Conservation (phyloP, 2,888 invertebrate species). For the Lasioglossum morio region DNA sequence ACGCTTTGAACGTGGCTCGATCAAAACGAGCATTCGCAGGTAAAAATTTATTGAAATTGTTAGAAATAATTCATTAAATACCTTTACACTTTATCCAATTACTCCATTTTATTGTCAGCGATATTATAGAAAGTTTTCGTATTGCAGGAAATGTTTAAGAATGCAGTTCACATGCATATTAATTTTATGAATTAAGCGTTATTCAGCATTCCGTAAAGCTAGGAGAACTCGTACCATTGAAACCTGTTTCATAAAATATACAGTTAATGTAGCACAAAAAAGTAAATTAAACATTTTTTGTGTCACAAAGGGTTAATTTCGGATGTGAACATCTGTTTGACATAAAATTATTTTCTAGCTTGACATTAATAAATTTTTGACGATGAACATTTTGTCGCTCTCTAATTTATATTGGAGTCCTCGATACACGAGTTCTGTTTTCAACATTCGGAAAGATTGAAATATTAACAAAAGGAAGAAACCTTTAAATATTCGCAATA, state of each 20-base stretch:
- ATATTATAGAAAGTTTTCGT: background rate
- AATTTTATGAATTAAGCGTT: background rate
- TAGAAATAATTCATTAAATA: background rate
- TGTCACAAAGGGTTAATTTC: background rate
- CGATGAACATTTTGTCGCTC: background rate
- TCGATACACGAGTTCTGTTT: background rate
- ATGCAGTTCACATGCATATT: background rate
- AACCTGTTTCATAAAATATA: background rate
- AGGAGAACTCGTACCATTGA: background rate
- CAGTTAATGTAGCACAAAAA: background rate
- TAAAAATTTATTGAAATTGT: background rate
- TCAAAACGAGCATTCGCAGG: background rate
- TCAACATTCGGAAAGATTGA: background rate
- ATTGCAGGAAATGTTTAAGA: background rate
- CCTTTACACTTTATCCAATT: background rate
- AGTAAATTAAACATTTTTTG: background rate
- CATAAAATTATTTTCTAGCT: background rate
- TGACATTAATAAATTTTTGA: background rate
- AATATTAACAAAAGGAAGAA: too few relatives aligned
- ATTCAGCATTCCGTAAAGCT: slow-evolving; percentile 8
- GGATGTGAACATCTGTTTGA: background rate
- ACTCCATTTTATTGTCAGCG: background rate
- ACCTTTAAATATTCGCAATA: background rate
- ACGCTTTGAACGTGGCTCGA: background rate
- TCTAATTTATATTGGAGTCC: background rate